Conservation (phyloP, 2,888 invertebrate species). For the Congeria kusceri region DNA sequence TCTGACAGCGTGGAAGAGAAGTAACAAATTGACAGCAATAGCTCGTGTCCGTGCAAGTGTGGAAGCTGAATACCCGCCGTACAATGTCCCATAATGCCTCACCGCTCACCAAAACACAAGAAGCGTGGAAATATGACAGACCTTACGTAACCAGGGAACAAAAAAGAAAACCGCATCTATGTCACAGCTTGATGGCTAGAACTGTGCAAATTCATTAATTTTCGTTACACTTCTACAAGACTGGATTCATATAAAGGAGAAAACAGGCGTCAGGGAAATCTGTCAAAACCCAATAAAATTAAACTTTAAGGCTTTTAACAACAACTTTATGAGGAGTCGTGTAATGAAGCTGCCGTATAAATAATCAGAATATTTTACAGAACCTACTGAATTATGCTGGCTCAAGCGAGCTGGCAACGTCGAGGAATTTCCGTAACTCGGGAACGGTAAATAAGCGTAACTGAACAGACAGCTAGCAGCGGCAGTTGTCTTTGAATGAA, state of each 20-base stretch:
- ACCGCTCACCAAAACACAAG: constrained; percentile 27
- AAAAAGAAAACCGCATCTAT: constrained; percentile 41
- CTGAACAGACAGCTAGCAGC: constrained; percentile 20
- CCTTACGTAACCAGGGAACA: constrained; percentile 32
- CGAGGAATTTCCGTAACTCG: constrained; percentile 23
- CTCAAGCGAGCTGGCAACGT: constrained; percentile 34
- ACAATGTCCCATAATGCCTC: neutral
- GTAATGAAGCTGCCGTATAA: constrained; percentile 52
- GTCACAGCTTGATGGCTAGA: constrained; percentile 24
- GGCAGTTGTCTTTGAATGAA: constrained; percentile 46
- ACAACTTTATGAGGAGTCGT: constrained; percentile 38
- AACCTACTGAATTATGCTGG: constrained; percentile 50
- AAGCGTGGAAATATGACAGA: constrained; percentile 40
- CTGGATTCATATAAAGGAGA: constrained; percentile 37
- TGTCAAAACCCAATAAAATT: constrained; percentile 44
- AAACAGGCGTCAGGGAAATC: constrained; percentile 31
- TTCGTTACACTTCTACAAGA: constrained; percentile 53
- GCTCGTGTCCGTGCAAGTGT: neutral
- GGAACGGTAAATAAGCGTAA: constrained; percentile 46
- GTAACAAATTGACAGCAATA: constrained; percentile 45
- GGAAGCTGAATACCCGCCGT: neutral
- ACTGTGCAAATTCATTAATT: constrained; percentile 59
- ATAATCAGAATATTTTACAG: constrained; percentile 36
- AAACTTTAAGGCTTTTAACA: constrained; percentile 46
- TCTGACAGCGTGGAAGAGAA: constrained; percentile 34